These are phyloP conservation scores for Macrobrachium rosenbergii DNA, from an alignment of 1,140 invertebrate species.

Conservation along the genomic window DNA sequence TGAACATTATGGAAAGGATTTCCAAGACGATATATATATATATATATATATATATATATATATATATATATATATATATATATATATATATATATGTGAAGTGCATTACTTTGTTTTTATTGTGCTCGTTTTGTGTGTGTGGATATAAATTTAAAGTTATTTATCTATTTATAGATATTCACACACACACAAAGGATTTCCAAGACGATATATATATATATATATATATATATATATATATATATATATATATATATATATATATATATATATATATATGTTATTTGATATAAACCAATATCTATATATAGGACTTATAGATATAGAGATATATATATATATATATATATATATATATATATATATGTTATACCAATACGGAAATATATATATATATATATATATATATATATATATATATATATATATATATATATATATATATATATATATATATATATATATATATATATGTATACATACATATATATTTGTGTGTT, in stretches of 20 bases:
- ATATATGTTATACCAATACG: neutral
- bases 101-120: too few relatives aligned
- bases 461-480: neutral
- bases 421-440: conserved; percentile 27
- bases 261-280: too few relatives aligned
- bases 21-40: neutral
- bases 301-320: neutral
- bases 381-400: conserved; percentile 3
- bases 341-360: conserved; percentile 24
- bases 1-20: too few relatives aligned
- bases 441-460: neutral
- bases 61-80: conserved; percentile 24
- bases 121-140: too few relatives aligned
- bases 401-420: conserved; percentile 23
- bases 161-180: neutral
- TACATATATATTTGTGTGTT: too few relatives aligned
- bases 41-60: conserved; percentile 29
- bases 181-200: too few relatives aligned
- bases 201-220: too few relatives aligned
- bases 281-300: neutral
- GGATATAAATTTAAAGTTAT: neutral
- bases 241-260: conserved; percentile 27
- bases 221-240: conserved; percentile 12
- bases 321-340: conserved; percentile 20
- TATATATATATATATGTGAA: conserved; percentile 27